Evolutionary conservation across 2,113 vertebrate species (phyloP).

Genomic region (Chrysemys picta): DNA sequence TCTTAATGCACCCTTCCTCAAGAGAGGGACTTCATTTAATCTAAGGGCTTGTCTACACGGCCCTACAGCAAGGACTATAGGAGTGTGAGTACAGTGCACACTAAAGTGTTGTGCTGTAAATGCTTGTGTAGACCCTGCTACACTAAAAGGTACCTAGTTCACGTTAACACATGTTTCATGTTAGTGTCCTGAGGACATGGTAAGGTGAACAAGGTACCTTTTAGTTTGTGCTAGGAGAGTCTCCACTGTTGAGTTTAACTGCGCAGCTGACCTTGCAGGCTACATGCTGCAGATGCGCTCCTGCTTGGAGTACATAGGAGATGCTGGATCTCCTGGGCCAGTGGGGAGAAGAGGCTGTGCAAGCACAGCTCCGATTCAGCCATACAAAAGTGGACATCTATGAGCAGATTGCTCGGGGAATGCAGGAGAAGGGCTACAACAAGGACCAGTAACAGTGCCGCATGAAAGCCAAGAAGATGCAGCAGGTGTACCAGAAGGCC

Average conservation of each 20-base stretch:
- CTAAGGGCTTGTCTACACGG: neutral
- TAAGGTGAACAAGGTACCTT: neutral
- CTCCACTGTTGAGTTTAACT: neutral
- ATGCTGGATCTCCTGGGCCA: neutral
- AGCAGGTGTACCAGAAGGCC: neutral
- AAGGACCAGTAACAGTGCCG: neutral
- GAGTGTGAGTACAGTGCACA: neutral
- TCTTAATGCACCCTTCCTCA: neutral
- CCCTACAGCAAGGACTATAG: neutral
- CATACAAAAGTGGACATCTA: neutral
- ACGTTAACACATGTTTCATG: neutral
- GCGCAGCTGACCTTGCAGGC: neutral
- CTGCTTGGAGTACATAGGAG: neutral
- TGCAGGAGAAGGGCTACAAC: neutral
- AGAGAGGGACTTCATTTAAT: neutral
- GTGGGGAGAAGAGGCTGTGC: neutral
- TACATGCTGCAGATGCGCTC: neutral
- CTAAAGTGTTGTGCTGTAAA: too few species aligned
- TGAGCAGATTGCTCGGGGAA: neutral
- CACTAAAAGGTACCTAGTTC: neutral
- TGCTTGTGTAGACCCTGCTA: neutral
- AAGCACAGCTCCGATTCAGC: neutral
- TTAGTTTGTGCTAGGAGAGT: neutral
- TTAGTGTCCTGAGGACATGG: neutral
- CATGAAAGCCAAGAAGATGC: neutral